phyloP scores from a whole-genome alignment of 2,888 invertebrate genomes.

The Scotopteryx bipunctaria region DNA sequence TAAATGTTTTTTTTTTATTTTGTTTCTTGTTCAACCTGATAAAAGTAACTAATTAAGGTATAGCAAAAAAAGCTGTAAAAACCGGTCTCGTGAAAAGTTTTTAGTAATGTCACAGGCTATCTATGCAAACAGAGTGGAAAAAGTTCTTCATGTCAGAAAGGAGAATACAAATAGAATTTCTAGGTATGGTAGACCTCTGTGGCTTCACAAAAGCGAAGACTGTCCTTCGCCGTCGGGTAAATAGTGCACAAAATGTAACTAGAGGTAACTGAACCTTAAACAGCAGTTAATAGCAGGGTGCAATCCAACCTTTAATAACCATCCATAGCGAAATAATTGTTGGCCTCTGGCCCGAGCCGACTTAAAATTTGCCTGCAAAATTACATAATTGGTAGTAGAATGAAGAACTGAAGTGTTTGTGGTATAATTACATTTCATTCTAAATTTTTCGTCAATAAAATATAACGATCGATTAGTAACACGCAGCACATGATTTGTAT shows the following conservation, averaged over 20 bases:
- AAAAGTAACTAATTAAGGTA: too few relatives aligned
- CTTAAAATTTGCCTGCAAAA: constrained; percentile 47
- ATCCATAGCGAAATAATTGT: constrained; percentile 34
- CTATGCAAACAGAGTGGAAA: too few relatives aligned
- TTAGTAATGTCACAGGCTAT: too few relatives aligned
- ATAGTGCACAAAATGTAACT: constrained; percentile 12
- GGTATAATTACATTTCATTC: constrained; percentile 19
- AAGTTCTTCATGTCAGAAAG: too few relatives aligned
- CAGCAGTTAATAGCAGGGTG: constrained; percentile 50
- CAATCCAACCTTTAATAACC: constrained; percentile 33
- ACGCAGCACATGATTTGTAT: constrained; percentile 5
- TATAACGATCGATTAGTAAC: background rate
- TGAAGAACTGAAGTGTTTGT: constrained; percentile 38
- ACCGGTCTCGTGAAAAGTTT: too few relatives aligned
- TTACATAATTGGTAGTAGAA: constrained; percentile 48
- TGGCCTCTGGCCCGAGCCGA: constrained; percentile 26
- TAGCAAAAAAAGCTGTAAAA: too few relatives aligned
- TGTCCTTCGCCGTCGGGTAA: too few relatives aligned
- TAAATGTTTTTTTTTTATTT: too few relatives aligned
- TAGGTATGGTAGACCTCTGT: too few relatives aligned
- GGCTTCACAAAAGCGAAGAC: too few relatives aligned
- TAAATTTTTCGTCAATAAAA: constrained; percentile 6
- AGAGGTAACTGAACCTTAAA: constrained; percentile 39
- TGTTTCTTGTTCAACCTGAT: too few relatives aligned
- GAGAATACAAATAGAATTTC: too few relatives aligned